phyloP scores from a whole-genome alignment of 2,888 invertebrate species.

The Drosophila lacicola region DNA sequence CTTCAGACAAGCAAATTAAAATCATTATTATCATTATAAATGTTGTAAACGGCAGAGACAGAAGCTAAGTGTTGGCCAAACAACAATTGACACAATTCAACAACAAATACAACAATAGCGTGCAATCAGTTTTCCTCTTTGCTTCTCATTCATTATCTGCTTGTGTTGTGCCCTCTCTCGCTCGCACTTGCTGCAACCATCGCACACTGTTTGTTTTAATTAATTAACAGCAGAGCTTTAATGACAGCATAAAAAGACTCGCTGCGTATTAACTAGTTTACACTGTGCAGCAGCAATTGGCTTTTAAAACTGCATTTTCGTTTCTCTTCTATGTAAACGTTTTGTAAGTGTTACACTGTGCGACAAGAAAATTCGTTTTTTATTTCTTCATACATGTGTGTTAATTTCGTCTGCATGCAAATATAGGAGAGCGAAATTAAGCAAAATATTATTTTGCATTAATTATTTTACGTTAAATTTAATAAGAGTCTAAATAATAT shows the following conservation, averaged over 20 bases:
- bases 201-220: conserved; percentile 36
- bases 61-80: conserved; percentile 62
- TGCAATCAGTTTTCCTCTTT: conserved; percentile 36
- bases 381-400: too few relatives aligned
- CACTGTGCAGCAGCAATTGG: conserved; percentile 6
- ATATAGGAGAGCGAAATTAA: too few relatives aligned
- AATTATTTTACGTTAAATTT: too few relatives aligned
- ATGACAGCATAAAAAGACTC: conserved; percentile 21
- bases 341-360: conserved; percentile 5
- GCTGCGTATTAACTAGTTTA: conserved; percentile 15
- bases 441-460: neutral
- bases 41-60: conserved; percentile 25
- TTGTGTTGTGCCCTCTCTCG: neutral
- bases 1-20: conserved; percentile 53
- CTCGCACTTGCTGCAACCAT: neutral
- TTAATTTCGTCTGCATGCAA: too few relatives aligned
- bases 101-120: conserved; percentile 34
- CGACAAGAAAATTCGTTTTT: neutral
- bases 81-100: conserved; percentile 70
- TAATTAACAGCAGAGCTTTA: conserved; percentile 30
- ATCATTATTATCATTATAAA: conserved; percentile 44
- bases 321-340: neutral
- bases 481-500: too few relatives aligned
- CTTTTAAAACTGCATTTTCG: neutral
- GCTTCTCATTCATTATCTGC: conserved; percentile 19